Evolutionary conservation across 2,797 vertebrate species (phyloP).

Genomic region (Sciurus carolinensis): DNA sequence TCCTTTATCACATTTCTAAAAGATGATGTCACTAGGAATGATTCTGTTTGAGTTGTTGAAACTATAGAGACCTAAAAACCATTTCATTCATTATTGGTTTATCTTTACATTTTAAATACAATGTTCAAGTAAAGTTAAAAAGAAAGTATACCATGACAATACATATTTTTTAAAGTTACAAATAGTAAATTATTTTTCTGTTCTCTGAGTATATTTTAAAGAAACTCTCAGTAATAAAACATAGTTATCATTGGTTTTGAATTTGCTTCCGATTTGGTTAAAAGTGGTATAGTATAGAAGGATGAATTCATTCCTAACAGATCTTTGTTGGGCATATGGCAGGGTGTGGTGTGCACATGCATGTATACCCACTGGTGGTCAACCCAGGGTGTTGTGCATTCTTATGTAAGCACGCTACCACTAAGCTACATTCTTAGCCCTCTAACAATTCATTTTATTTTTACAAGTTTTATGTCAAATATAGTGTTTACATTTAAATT

Average conservation of each 20-base stretch:
- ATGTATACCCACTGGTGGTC: no score
- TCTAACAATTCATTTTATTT: neutral
- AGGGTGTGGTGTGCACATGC: no score
- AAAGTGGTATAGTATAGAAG: neutral
- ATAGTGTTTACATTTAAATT: neutral
- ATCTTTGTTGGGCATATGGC: neutral
- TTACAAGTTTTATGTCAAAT: neutral
- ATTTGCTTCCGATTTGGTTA: neutral
- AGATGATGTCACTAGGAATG: neutral
- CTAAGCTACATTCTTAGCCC: neutral
- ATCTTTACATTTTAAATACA: neutral
- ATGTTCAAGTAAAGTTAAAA: neutral
- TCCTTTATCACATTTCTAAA: slow-evolving; percentile 30
- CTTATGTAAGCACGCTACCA: neutral
- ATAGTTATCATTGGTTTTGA: neutral
- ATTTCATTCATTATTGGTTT: neutral
- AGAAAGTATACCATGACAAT: neutral
- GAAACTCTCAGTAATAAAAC: neutral
- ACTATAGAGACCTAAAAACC: neutral
- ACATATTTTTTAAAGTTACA: neutral
- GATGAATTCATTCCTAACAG: neutral
- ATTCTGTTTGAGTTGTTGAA: slow-evolving; percentile 18
- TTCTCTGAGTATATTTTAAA: slow-evolving; percentile 47
- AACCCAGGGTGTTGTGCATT: neutral
- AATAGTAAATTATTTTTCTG: neutral